These are phyloP conservation scores for Malurus leucopterus DNA, from an alignment of 2,797 vertebrate genomes.

Conservation along the genomic window DNA sequence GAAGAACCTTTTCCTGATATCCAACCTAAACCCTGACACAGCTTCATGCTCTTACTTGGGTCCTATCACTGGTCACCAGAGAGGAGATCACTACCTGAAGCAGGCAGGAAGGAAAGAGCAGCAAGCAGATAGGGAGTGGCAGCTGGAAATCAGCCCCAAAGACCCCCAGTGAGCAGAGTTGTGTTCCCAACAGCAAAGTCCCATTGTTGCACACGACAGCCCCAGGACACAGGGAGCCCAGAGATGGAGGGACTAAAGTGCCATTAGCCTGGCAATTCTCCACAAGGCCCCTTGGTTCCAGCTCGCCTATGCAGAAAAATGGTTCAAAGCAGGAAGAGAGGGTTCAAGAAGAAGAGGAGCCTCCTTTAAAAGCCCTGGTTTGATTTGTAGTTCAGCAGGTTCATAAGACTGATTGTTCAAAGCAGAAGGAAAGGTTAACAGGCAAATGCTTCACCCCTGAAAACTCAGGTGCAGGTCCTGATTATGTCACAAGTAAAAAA, in stretches of 20 bases:
- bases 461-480: not conserved
- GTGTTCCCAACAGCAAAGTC: fast-evolving
- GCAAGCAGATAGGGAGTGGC: not conserved
- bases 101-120: not conserved
- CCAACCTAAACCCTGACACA: not conserved
- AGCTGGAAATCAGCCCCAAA: not conserved
- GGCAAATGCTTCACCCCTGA: slow-evolving; percentile 6
- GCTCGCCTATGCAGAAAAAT: not conserved
- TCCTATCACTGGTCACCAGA: not conserved
- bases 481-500: slow-evolving; percentile 49
- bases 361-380: not conserved
- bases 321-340: not conserved
- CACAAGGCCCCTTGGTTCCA: not conserved
- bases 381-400: slow-evolving; percentile 33
- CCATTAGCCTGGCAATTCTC: not conserved
- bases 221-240: fast-evolving
- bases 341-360: not conserved
- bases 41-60: not conserved
- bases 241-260: not conserved
- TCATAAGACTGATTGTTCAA: not conserved
- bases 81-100: not conserved
- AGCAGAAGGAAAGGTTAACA: slow-evolving; percentile 40
- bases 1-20: not conserved
- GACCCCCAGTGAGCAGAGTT: fast-evolving
- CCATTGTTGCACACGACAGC: not conserved